Base-by-base conservation (phyloP, 2,888 invertebrate genomes). In the Anthrax anthrax region DNA sequence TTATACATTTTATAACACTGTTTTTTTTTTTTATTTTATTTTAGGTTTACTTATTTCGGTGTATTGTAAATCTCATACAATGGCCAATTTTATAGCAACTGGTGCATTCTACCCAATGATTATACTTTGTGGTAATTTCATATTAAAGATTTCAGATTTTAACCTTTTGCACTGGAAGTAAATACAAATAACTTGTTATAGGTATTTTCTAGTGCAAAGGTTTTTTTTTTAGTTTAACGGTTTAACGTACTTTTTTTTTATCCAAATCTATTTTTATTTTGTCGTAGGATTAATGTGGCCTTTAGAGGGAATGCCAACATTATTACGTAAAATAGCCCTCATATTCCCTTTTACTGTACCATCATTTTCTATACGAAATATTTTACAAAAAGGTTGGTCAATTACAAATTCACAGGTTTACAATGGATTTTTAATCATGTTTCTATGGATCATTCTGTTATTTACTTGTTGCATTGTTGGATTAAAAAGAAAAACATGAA, bases 21-120 rank as follows among this genome's bases (percentile, higher is more conserved):
- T 36, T 34, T 14, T 34, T 12, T 14, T 9, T 34, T 34, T 34
- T 8, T 19, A 44, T 42, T 37, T 39, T 29, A 46, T 49, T 8
- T 37, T 32, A 65, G 90, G 91, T 37, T 82, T 92, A 60, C 73
- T 88, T 37, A 80, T 91, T 43, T 89, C 91, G 0, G 78, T 87
- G 0, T 69, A 84, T 53, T 86, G 86, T 58, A 75, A 77, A 18
- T 81, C 83, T 29, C 87, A 89, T 56, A 80, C 80, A 0, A 74
- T 84, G 57, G 83, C 90, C 0, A 87, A 90, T 71, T 89, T 88
- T 62, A 74, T 85, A 13, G 78, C 89, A 1, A 80, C 90, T 0
- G 92, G 92, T 14, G 85, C 84, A 52, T 91, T 92, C 61, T 92
- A 91, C 60, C 91, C 92, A 0, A 81, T 89, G 73, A 78, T 92